Conservation (phyloP, 2,888 invertebrate species). For the Orthosia cruda region DNA sequence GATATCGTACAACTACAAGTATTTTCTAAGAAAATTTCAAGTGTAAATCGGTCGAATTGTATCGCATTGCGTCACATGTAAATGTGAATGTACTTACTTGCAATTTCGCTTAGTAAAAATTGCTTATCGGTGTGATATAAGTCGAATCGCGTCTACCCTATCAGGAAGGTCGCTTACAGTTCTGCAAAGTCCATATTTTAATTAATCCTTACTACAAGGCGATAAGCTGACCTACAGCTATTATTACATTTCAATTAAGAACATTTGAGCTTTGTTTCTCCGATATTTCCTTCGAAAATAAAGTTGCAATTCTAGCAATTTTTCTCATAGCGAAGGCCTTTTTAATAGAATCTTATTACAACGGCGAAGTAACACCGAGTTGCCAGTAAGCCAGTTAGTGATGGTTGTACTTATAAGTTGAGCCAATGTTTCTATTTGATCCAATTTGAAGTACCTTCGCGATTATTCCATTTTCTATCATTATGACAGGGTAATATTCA, state of each 20-base stretch:
- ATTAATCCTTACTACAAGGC: neutral
- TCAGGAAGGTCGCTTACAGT: neutral
- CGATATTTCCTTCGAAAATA: conserved; percentile 20
- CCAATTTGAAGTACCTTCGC: conserved; percentile 35
- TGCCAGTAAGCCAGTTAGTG: conserved; percentile 37
- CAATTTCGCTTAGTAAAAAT: too few species aligned
- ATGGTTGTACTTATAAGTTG: conserved; percentile 12
- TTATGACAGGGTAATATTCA: conserved; percentile 4
- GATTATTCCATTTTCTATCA: conserved; percentile 28
- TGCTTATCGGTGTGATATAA: too few species aligned
- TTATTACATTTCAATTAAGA: conserved; percentile 27
- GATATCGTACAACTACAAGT: too few species aligned
- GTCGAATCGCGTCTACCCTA: too few species aligned
- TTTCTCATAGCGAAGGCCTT: conserved; percentile 5
- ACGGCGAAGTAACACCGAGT: neutral
- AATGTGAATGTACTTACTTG: too few species aligned
- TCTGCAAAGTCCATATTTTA: neutral
- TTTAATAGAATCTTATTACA: conserved; percentile 25
- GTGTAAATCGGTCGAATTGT: too few species aligned
- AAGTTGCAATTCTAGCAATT: conserved; percentile 23
- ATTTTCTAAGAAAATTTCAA: too few species aligned
- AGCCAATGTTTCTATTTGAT: conserved; percentile 36
- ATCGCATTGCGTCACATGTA: too few species aligned
- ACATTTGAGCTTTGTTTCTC: conserved; percentile 3
- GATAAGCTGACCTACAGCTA: neutral